Conservation (phyloP, 2,797 vertebrate species). For the Melanotaenia trifasciata region DNA sequence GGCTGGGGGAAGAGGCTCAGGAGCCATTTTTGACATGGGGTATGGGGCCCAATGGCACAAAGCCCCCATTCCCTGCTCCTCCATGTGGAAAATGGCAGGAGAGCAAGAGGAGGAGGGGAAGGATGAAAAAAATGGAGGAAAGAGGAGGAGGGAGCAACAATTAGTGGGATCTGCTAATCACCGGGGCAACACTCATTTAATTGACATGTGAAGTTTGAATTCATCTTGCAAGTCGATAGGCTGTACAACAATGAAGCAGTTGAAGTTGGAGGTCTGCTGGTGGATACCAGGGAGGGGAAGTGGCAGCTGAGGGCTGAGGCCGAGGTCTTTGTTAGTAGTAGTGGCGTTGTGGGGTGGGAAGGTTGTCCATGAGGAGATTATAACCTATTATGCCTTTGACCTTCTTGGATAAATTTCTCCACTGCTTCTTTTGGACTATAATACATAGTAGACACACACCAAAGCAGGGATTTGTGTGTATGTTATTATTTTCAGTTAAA, state of each 20-base stretch:
- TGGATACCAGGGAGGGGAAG: conserved; percentile 68
- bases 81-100: conserved; percentile 87
- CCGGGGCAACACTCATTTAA: conserved; percentile 85
- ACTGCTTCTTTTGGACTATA: conserved; percentile 26
- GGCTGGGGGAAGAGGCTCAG: conserved; percentile 65
- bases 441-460: conserved; percentile 37
- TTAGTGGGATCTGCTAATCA: conserved; percentile 87
- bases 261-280: conserved; percentile 53
- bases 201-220: conserved; percentile 87
- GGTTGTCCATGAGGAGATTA: conserved; percentile 71
- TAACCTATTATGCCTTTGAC: conserved; percentile 72
- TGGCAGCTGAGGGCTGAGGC: conserved; percentile 71
- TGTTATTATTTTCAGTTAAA: conserved; percentile 51
- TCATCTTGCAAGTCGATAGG: conserved; percentile 83
- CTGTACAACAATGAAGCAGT: conserved; percentile 72
- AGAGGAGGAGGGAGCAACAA: conserved; percentile 77
- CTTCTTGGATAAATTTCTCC: conserved; percentile 64
- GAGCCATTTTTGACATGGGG: conserved; percentile 79
- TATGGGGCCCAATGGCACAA: conserved; percentile 80
- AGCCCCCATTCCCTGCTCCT: conserved; percentile 82
- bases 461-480: conserved; percentile 34
- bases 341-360: conserved; percentile 56
- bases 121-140: conserved; percentile 50
- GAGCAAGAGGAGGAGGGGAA: conserved; percentile 69
- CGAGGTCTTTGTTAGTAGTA: conserved; percentile 73